Evolutionary conservation across 2,797 vertebrate genomes (phyloP), one percentile per base, ranked within the genome.

Genomic region (Pangasius macronema): DNA sequence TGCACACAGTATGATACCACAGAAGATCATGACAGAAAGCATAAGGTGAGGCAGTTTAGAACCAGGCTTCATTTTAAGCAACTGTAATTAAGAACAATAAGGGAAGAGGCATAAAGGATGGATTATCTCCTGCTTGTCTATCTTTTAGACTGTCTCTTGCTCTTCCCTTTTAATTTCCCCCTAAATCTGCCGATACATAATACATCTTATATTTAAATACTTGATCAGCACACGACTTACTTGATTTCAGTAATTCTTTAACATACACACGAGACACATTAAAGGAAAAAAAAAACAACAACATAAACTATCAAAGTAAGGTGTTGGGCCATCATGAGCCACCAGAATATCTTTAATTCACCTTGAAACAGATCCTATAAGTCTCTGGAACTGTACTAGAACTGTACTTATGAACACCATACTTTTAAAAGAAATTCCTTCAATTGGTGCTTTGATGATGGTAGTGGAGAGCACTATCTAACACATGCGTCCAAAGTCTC

Each of bases 21-120:
- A 83, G 73, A 90, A 84, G 83, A 68, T 68, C 77, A 88, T 59
- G 82, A 85, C 87, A 85, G 84, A 81, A 85, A 51, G 96, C 81
- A 84, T 9, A 42, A 84, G 82, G 83, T 80, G 82, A 84, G 65
- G n/a, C 18, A 42, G 61, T 85, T 84, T 80, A 76, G 59, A 97
- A 97, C 95, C 94, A 93, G 93, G 96, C 96, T 95, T 84, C 95
- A 95, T 96, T 97, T 95, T 94, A 87, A 94, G 96, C 94, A 94
- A 92, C 93, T 95, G 96, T 97, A 97, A 98, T 99, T 97, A 98
- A 97, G 98, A 97, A 97, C 94, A 98, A 97, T 97, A 96, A 96
- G 95, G 97, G 97, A 96, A 96, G 96, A 97, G 96, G 96, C 95
- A 95, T 96, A 95, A 97, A 96, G 97, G 97, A 96, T 96, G 96